A percentile compares a stretch with the other conserved stretches of the same genome.
These are phyloP conservation scores for Clarias gariepinus DNA, from an alignment of 2,113 vertebrate genomes.

Conservation along the genomic window DNA sequence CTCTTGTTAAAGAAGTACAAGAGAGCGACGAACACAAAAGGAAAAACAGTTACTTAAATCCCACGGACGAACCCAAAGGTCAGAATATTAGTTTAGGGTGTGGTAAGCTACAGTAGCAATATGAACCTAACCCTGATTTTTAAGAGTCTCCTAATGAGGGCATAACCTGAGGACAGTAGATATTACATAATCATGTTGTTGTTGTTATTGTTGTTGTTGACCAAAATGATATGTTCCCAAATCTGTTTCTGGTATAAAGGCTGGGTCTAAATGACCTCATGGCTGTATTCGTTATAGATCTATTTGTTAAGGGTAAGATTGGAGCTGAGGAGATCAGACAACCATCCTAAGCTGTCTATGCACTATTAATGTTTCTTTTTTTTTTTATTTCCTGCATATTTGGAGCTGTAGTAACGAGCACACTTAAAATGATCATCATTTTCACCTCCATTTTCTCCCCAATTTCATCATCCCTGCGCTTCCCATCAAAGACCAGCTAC, in stretches of 20 bases:
- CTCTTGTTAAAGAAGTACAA: conserved; percentile 51
- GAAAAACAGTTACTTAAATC: conserved; percentile 56
- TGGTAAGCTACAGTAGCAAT: conserved; percentile 56
- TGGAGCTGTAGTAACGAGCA: not conserved
- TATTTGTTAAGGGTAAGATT: not conserved
- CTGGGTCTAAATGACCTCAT: not conserved
- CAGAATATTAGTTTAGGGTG: conserved; percentile 54
- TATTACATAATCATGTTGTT: not conserved
- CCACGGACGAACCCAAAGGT: conserved; percentile 55
- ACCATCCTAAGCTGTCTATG: not conserved
- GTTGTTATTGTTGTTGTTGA: not conserved
- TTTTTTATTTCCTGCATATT: not conserved
- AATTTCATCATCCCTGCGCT: not conserved
- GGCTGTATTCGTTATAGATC: not conserved
- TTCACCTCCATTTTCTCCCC: not conserved
- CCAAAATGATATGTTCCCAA: not conserved
- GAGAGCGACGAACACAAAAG: conserved; percentile 38
- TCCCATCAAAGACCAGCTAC: not conserved
- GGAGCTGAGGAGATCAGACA: not conserved
- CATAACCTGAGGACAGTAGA: not conserved
- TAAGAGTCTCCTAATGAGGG: conserved; percentile 4
- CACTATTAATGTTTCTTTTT: not conserved
- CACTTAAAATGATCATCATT: not conserved
- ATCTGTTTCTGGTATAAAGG: not conserved
- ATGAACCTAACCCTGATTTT: conserved; percentile 47